phyloP scores from a whole-genome alignment of 2,113 vertebrate genomes.

The Conger conger region DNA sequence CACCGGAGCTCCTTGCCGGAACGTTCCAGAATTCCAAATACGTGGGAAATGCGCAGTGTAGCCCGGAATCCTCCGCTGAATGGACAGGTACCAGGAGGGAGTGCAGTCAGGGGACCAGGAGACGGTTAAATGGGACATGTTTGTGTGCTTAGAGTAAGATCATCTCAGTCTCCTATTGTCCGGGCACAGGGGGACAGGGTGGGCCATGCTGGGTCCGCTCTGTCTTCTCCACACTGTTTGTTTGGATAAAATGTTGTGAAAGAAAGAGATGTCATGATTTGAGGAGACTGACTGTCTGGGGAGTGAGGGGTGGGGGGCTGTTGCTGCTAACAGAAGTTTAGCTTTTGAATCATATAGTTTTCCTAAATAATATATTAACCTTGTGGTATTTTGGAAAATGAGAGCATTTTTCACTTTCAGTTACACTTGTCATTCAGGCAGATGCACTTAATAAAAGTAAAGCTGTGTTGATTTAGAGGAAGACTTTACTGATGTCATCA shows the following conservation, averaged over 20 bases:
- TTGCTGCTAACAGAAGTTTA: conserved; percentile 27
- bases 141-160: background rate
- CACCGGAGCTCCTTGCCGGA: background rate
- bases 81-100: background rate
- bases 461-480: background rate
- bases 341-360: conserved; percentile 64
- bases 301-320: background rate
- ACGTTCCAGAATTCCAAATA: background rate
- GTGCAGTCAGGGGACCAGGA: background rate
- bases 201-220: background rate
- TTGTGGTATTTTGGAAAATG: conserved; percentile 62
- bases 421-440: conserved; percentile 35
- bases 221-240: conserved; percentile 39
- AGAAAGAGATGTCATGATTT: conserved; percentile 36
- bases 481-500: conserved; percentile 4
- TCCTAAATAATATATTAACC: conserved; percentile 58
- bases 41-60: background rate
- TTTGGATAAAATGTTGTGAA: conserved; percentile 35
- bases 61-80: background rate
- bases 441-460: conserved; percentile 59
- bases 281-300: conserved; percentile 18
- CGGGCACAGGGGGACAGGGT: background rate
- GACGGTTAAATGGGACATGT: background rate
- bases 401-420: conserved; percentile 66
- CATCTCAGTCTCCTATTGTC: background rate